Percentiles rank a stretch among this genome's conserved stretches.
These are phyloP conservation scores for Ramphastos sulfuratus DNA, from an alignment of 2,113 vertebrate species.

Conservation along the genomic window DNA sequence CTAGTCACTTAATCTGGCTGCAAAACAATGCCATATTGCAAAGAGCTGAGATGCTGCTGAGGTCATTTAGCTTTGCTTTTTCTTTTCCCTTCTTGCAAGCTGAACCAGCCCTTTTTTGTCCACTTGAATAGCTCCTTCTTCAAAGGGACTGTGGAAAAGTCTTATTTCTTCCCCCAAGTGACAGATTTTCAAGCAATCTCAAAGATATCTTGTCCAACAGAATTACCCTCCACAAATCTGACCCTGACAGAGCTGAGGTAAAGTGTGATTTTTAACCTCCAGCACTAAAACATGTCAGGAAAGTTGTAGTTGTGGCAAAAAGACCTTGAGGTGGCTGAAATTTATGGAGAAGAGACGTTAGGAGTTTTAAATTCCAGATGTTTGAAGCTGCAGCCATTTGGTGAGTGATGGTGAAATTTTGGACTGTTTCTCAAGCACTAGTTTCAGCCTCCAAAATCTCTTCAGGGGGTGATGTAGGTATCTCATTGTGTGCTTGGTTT, in stretches of 20 bases:
- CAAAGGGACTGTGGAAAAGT: slow-evolving; percentile 29
- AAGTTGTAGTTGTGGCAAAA: background rate
- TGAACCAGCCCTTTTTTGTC: slow-evolving; percentile 41
- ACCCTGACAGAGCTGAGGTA: slow-evolving; percentile 32
- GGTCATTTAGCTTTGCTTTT: slow-evolving; percentile 1
- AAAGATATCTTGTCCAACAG: background rate
- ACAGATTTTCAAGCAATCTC: slow-evolving; percentile 12
- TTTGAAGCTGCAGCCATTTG: slow-evolving; percentile 48
- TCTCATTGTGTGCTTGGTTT: background rate
- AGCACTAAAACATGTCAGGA: slow-evolving; percentile 23
- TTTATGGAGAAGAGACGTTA: slow-evolving; percentile 24
- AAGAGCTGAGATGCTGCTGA: slow-evolving; percentile 34
- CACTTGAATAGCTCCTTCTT: slow-evolving; percentile 41
- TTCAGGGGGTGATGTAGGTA: background rate
- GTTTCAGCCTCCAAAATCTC: background rate
- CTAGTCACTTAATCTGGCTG: slow-evolving; percentile 49
- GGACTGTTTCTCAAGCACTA: background rate
- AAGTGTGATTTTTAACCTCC: slow-evolving; percentile 52
- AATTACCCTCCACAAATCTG: slow-evolving; percentile 60
- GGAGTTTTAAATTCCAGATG: slow-evolving; percentile 59
- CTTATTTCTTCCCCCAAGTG: background rate
- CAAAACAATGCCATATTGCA: background rate
- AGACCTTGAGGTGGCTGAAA: slow-evolving; percentile 43
- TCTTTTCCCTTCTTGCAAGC: background rate
- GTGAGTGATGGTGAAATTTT: background rate